These are phyloP conservation scores for Cenopis cana DNA, from an alignment of 2,888 invertebrate species.

Conservation along the genomic window DNA sequence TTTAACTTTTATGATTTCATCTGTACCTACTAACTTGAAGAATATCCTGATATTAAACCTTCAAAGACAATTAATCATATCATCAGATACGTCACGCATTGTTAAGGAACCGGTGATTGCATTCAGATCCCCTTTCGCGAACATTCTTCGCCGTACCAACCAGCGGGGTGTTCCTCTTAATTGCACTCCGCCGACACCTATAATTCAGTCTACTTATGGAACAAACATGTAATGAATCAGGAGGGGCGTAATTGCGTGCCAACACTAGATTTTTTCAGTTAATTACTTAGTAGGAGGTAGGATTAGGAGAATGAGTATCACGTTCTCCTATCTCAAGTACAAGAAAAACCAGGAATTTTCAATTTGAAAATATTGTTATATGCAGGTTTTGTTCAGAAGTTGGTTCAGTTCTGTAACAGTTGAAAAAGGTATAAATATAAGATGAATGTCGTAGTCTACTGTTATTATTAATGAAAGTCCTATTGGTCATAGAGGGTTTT, in stretches of 20 bases:
- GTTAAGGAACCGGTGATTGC: slow-evolving; percentile 19
- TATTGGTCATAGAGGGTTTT: too few relatives aligned
- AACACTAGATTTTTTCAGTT: slow-evolving; percentile 61
- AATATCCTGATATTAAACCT: neutral
- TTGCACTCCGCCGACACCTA: slow-evolving; percentile 66
- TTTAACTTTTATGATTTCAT: too few relatives aligned
- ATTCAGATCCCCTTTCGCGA: slow-evolving; percentile 20
- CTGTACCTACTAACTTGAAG: neutral
- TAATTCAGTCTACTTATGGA: slow-evolving; percentile 67
- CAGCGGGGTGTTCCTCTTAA: slow-evolving; percentile 62
- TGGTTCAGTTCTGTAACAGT: too few relatives aligned
- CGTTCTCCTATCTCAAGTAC: too few relatives aligned
- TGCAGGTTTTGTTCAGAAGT: too few relatives aligned
- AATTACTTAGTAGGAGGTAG: neutral
- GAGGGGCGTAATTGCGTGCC: slow-evolving; percentile 66
- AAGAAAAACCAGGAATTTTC: too few relatives aligned
- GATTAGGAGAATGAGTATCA: too few relatives aligned
- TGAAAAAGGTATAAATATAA: too few relatives aligned
- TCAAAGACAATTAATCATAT: slow-evolving; percentile 11
- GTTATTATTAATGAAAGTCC: too few relatives aligned
- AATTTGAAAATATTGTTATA: too few relatives aligned
- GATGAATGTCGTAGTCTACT: too few relatives aligned
- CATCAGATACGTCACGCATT: slow-evolving; percentile 14
- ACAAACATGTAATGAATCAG: slow-evolving; percentile 72
- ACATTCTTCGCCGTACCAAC: slow-evolving; percentile 21